A percentile compares a stretch with the other conserved stretches of the same genome.
Conservation (phyloP, 2,888 invertebrate species). For the Xestia sexstrigata region DNA sequence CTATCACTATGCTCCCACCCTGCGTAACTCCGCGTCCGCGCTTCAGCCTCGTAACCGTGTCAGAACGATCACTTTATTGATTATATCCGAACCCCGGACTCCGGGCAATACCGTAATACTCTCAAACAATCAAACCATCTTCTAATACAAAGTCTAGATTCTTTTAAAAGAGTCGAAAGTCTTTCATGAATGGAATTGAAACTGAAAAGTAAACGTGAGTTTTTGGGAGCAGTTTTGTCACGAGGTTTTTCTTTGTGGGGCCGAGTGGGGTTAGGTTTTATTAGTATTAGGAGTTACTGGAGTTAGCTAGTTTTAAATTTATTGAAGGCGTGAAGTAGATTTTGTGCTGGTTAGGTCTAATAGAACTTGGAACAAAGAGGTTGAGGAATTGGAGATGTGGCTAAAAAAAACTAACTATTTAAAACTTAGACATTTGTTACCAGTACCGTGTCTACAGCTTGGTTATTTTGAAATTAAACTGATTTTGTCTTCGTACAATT, state of each 20-base stretch:
- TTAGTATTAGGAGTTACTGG: background rate
- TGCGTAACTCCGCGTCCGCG: slow-evolving; percentile 87
- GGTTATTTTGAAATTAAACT: too few relatives aligned
- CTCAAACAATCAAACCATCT: slow-evolving; percentile 54
- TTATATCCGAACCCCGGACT: slow-evolving; percentile 74
- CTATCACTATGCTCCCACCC: slow-evolving; percentile 59
- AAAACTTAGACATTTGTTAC: background rate
- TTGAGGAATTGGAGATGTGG: background rate
- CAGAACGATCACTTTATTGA: slow-evolving; percentile 88
- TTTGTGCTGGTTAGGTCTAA: background rate
- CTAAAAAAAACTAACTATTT: too few relatives aligned
- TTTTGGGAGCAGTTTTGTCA: slow-evolving; percentile 12
- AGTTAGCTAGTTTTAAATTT: background rate
- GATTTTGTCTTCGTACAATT: too few relatives aligned
- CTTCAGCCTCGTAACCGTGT: slow-evolving; percentile 87
- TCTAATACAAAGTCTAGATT: slow-evolving; percentile 52
- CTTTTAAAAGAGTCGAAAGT: slow-evolving; percentile 40
- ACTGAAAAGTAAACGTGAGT: slow-evolving; percentile 58
- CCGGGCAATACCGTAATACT: slow-evolving; percentile 65
- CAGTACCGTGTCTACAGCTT: background rate
- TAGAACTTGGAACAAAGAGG: background rate
- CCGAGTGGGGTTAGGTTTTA: slow-evolving; percentile 1
- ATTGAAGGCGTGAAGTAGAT: background rate
- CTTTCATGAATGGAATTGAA: slow-evolving; percentile 53
- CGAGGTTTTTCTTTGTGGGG: slow-evolving; percentile 12